Conservation (phyloP, 2,888 invertebrate genomes). For the Selenia dentaria region DNA sequence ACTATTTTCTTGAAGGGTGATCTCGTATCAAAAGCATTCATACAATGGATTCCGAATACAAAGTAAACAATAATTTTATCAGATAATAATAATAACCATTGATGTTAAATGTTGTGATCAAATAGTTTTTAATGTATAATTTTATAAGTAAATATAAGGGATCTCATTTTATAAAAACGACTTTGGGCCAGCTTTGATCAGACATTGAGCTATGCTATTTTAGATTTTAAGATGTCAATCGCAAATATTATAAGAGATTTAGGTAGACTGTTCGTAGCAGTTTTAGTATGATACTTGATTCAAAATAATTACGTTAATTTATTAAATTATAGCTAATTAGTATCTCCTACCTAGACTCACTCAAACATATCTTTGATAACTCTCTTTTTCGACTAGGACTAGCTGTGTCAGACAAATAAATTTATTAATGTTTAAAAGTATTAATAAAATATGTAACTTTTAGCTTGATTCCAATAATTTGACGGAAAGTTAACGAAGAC, state of each 20-base stretch:
- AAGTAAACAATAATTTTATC: slow-evolving; percentile 64
- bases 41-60: slow-evolving; percentile 38
- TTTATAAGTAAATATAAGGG: slow-evolving; percentile 39
- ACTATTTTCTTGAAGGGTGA: not conserved
- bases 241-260: slow-evolving; percentile 56
- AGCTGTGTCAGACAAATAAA: slow-evolving; percentile 84
- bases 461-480: slow-evolving; percentile 36
- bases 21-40: slow-evolving; percentile 18
- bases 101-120: slow-evolving; percentile 63
- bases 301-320: not conserved
- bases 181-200: slow-evolving; percentile 62
- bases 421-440: slow-evolving; percentile 32
- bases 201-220: slow-evolving; percentile 38
- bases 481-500: slow-evolving; percentile 31
- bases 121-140: slow-evolving; percentile 34
- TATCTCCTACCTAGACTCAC: slow-evolving; percentile 9
- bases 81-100: slow-evolving; percentile 37
- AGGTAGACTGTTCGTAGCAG: slow-evolving; percentile 26
- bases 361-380: slow-evolving; percentile 33
- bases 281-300: slow-evolving; percentile 2
- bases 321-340: slow-evolving; percentile 7
- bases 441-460: slow-evolving; percentile 27
- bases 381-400: slow-evolving; percentile 61
- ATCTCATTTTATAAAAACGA: slow-evolving; percentile 66
- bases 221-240: slow-evolving; percentile 72